phyloP scores from a whole-genome alignment of 2,888 invertebrate species.

The Calameuta filiformis region DNA sequence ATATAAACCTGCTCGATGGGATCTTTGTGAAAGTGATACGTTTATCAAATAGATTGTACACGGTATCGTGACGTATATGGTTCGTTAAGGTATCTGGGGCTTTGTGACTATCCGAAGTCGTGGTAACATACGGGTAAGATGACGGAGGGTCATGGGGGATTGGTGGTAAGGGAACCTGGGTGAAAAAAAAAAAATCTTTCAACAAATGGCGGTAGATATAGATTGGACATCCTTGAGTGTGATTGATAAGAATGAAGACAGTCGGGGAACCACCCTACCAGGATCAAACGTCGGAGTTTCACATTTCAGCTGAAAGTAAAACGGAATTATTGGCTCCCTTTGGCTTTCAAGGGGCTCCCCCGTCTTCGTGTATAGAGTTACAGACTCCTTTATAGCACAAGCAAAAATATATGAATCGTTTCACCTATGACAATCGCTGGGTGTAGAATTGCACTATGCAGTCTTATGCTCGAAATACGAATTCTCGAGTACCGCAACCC shows the following conservation, averaged over 20 bases:
- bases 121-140: background rate
- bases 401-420: background rate
- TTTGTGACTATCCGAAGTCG: background rate
- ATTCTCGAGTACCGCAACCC: background rate
- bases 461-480: background rate
- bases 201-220: background rate
- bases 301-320: background rate
- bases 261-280: background rate
- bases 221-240: slow-evolving; percentile 14
- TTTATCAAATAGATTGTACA: background rate
- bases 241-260: slow-evolving; percentile 26
- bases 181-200: background rate
- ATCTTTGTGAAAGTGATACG: background rate
- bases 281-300: background rate
- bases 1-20: background rate
- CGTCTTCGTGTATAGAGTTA: background rate
- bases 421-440: background rate
- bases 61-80: background rate
- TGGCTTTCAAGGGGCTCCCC: background rate
- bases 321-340: background rate
- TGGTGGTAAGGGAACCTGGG: background rate
- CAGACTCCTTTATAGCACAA: background rate
- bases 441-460: background rate
- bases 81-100: background rate
- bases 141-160: background rate